Evolutionary conservation across 53 echinoderm and acorn worm genomes (phyloP).

Genomic region (Pentamera pediparva): DNA sequence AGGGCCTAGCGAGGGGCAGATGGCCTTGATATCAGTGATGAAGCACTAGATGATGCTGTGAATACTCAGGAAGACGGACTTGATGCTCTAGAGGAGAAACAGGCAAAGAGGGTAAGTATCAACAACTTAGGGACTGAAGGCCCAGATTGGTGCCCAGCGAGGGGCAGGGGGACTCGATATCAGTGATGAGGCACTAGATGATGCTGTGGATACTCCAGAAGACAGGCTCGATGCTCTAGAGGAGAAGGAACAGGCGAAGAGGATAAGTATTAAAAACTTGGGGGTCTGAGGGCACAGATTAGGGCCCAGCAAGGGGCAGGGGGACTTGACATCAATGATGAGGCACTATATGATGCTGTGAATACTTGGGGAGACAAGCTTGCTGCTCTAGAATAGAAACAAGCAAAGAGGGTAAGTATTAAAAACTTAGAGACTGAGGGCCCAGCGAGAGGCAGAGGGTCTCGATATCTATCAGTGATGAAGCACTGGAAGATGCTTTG

Average conservation of each 20-base stretch:
- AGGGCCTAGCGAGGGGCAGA: conserved; percentile 63
- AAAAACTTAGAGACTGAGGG: conserved; percentile 44
- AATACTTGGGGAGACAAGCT: conserved; percentile 57
- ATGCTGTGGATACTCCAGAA: conserved; percentile 61
- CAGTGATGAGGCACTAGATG: conserved; percentile 66
- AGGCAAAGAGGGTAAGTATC: conserved; percentile 60
- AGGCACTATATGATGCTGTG: conserved; percentile 63
- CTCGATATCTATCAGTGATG: conserved; percentile 53
- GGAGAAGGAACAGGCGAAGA: conserved; percentile 59
- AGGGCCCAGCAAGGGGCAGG: conserved; percentile 62
- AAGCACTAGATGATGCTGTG: conserved; percentile 64
- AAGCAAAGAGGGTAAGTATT: conserved; percentile 58
- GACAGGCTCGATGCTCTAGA: conserved; percentile 52
- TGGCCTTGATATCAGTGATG: conserved; percentile 58
- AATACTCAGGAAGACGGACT: conserved; percentile 60
- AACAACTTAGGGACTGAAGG: conserved; percentile 23
- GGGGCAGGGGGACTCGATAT: conserved; percentile 60
- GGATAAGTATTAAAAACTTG: conserved; percentile 37
- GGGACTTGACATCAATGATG: conserved; percentile 58
- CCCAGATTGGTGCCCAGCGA: conserved; percentile 62
- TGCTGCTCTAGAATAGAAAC: conserved; percentile 50
- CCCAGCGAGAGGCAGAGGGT: conserved; percentile 65
- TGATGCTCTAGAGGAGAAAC: conserved; percentile 51
- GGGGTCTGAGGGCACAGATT: conserved; percentile 51
- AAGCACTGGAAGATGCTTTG: conserved; percentile 64